Conservation (phyloP, 2,113 vertebrate species). For the Rhinoderma darwinii region DNA sequence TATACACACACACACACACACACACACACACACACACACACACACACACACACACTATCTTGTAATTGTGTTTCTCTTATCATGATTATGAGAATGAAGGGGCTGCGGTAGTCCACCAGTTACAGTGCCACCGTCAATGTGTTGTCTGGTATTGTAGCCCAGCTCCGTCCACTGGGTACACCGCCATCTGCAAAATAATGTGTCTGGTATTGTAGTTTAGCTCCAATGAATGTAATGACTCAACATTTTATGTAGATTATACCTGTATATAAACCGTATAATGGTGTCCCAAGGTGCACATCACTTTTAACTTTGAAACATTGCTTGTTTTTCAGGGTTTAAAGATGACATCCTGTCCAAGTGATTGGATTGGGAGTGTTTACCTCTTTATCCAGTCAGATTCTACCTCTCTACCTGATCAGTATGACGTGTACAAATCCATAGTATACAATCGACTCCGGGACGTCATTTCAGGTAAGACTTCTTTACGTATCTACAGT, state of each 20-base stretch:
- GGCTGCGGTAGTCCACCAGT: no score
- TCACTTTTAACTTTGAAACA: neutral
- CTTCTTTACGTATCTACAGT: neutral
- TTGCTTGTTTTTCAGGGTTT: constrained; percentile 67
- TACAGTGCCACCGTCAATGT: no score
- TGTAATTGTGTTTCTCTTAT: no score
- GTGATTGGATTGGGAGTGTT: constrained; percentile 84
- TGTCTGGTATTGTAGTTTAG: no score
- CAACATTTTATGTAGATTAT: neutral
- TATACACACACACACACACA: no score
- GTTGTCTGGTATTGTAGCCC: no score
- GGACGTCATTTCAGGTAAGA: constrained; percentile 83
- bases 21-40: no score
- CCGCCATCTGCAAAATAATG: no score
- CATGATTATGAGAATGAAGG: no score
- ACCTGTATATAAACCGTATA: neutral
- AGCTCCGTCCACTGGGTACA: no score
- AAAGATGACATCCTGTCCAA: constrained; percentile 70
- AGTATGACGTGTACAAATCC: constrained; percentile 83
- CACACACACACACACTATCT: no score
- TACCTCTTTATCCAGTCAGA: constrained; percentile 89
- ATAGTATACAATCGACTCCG: constrained; percentile 85
- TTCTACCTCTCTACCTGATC: constrained; percentile 74
- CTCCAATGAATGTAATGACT: no score
- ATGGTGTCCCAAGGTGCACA: neutral